Conservation (phyloP, 2,797 vertebrate species). For the Galago senegalensis region DNA sequence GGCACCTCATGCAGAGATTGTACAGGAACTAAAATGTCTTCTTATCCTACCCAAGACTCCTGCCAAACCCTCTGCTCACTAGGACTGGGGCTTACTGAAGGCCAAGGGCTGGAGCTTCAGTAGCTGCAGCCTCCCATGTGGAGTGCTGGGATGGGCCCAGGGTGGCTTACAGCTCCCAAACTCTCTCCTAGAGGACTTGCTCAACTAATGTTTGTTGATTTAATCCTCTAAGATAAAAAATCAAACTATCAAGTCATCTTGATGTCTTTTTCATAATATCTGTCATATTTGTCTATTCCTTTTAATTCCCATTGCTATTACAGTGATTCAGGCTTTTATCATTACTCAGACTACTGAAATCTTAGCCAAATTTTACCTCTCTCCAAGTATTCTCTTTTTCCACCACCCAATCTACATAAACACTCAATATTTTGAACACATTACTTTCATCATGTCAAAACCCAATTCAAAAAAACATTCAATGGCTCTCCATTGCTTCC, state of each 20-base stretch:
- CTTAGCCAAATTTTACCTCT: not conserved
- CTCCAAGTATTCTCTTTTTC: not conserved
- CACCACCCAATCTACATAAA: not conserved
- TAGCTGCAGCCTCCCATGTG: not conserved
- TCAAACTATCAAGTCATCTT: not conserved
- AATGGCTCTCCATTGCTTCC: not conserved
- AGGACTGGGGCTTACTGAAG: not conserved
- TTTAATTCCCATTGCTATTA: not conserved
- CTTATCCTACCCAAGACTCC: not conserved
- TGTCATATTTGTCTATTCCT: not conserved
- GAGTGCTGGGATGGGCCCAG: not conserved
- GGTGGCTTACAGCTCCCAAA: not conserved
- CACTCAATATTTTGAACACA: constrained; percentile 66
- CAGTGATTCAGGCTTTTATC: constrained; percentile 9
- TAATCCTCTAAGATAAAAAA: not conserved
- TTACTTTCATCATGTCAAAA: constrained; percentile 63
- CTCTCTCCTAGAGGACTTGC: not conserved
- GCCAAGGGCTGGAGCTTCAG: not conserved
- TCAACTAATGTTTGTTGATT: not conserved
- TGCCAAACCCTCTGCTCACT: not conserved
- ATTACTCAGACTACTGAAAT: not conserved
- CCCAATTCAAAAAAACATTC: constrained; percentile 18
- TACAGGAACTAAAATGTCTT: not conserved
- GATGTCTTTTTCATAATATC: not conserved
- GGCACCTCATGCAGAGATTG: not conserved